Percentiles rank a stretch among this genome's conserved stretches.
Evolutionary conservation across 1,140 invertebrate species (phyloP).

Genomic region (Mamestra configurata): DNA sequence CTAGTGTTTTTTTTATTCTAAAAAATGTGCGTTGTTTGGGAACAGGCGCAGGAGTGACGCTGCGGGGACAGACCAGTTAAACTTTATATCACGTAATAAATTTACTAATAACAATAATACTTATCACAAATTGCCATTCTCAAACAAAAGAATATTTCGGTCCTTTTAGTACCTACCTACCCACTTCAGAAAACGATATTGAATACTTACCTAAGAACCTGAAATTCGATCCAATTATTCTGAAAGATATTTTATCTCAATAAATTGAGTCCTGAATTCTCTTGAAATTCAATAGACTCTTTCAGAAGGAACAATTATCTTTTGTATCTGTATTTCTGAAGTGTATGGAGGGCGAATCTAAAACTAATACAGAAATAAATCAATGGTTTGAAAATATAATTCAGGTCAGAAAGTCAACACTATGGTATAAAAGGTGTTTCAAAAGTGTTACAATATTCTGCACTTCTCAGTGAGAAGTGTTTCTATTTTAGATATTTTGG

Average conservation of each 20-base stretch:
- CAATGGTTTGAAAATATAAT: no score
- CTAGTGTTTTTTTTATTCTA: no score
- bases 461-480: background rate
- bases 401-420: slow-evolving; percentile 27
- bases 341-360: background rate
- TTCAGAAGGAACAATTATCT: background rate
- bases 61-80: no score
- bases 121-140: background rate
- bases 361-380: slow-evolving; percentile 2
- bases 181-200: background rate
- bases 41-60: no score
- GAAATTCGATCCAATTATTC: slow-evolving; percentile 13
- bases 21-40: no score
- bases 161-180: background rate
- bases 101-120: background rate
- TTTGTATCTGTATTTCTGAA: background rate
- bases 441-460: background rate
- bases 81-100: background rate
- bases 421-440: slow-evolving; percentile 15
- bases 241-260: background rate
- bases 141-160: background rate
- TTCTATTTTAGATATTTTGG: background rate
- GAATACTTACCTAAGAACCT: background rate
- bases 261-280: slow-evolving; percentile 3
- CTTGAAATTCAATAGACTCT: background rate